These are phyloP conservation scores for Catonia carolina DNA, from an alignment of 2,888 invertebrate species.

Conservation along the genomic window DNA sequence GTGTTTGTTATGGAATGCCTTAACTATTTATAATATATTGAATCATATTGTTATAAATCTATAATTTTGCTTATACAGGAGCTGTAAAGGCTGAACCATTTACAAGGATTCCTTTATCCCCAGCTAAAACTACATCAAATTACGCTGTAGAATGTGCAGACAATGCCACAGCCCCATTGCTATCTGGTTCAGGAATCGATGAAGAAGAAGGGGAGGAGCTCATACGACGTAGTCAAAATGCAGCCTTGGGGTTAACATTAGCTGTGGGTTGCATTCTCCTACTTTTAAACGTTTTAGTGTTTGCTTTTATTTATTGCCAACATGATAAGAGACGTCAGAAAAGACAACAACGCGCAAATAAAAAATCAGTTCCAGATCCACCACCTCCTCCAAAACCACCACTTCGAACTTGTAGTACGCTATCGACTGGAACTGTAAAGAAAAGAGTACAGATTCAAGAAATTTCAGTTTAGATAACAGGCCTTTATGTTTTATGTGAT, in stretches of 20 bases:
- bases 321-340: conserved; percentile 45
- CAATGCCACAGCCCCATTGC: conserved; percentile 26
- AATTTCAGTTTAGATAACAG: conserved; percentile 67
- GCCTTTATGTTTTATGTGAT: no score
- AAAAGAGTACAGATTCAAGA: conserved; percentile 76
- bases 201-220: conserved; percentile 43
- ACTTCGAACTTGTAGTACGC: conserved; percentile 28
- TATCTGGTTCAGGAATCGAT: conserved; percentile 27
- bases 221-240: conserved; percentile 61
- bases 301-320: conserved; percentile 69
- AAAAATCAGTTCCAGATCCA: conserved; percentile 34
- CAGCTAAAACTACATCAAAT: conserved; percentile 28
- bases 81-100: conserved; percentile 47
- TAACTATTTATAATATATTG: no score
- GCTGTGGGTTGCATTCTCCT: conserved; percentile 66
- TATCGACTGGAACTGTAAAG: conserved; percentile 52
- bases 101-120: conserved; percentile 42
- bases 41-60: no score
- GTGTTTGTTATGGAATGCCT: no score
- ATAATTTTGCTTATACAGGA: no score
- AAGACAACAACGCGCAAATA: conserved; percentile 39
- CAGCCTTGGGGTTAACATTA: conserved; percentile 69
- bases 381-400: conserved; percentile 26
- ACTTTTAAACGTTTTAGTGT: conserved; percentile 65
- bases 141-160: conserved; percentile 30